phyloP scores from a whole-genome alignment of 2,888 invertebrate species.

The Orgyia antiqua region DNA sequence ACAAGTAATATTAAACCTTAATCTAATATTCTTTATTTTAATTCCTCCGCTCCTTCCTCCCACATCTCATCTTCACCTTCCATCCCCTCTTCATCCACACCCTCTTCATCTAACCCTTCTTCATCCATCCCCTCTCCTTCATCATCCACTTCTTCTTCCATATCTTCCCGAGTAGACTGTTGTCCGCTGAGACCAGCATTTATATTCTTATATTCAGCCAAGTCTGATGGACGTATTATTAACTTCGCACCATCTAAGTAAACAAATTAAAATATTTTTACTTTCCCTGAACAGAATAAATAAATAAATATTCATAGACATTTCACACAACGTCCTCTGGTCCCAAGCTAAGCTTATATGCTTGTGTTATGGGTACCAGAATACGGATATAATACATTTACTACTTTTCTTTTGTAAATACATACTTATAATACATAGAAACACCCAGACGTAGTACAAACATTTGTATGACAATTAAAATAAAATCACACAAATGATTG shows the following conservation, averaged over 20 bases:
- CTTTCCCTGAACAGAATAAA: neutral
- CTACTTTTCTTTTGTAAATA: too few relatives aligned
- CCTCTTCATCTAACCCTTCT: neutral
- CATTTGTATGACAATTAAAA: too few relatives aligned
- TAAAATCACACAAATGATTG: too few relatives aligned
- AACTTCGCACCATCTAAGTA: conserved; percentile 2
- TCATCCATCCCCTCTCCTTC: neutral
- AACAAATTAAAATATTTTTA: neutral
- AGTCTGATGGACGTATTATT: conserved; percentile 1
- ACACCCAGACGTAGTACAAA: too few relatives aligned
- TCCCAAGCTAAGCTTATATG: too few relatives aligned
- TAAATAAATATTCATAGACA: too few relatives aligned
- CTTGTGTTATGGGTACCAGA: too few relatives aligned
- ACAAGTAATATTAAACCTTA: too few relatives aligned
- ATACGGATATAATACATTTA: too few relatives aligned
- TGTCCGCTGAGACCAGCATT: neutral
- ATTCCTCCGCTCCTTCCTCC: neutral
- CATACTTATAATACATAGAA: too few relatives aligned
- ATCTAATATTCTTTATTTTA: too few relatives aligned
- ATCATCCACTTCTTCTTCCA: neutral
- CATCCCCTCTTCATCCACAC: neutral
- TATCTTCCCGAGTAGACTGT: neutral
- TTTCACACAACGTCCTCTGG: too few relatives aligned
- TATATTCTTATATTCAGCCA: neutral
- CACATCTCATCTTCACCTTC: neutral